Evolutionary conservation across 2,113 vertebrate species (phyloP).

Genomic region (Chelonoidis abingdonii): DNA sequence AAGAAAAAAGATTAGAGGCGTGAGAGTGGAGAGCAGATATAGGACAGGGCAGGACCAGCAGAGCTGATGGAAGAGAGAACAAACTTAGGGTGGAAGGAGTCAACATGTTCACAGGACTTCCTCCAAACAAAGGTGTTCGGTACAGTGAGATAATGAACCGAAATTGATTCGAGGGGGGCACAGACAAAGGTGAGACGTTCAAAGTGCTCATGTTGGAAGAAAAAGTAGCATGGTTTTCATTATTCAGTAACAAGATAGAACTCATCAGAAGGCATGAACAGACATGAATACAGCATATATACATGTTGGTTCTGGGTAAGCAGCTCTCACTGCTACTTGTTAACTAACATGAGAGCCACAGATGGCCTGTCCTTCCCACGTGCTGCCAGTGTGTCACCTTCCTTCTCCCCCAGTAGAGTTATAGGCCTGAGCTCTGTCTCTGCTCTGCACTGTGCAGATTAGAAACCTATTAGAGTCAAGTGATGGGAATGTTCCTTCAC

Average conservation of each 20-base stretch:
- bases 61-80: not conserved
- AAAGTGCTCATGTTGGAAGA: slow-evolving; percentile 25
- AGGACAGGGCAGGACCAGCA: not conserved
- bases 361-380: too few species aligned
- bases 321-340: not conserved
- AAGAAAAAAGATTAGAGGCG: not conserved
- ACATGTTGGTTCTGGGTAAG: not conserved
- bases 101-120: not conserved
- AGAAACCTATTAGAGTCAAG: not conserved
- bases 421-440: not conserved
- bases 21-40: not conserved
- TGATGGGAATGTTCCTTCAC: not conserved
- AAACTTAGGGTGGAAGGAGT: not conserved
- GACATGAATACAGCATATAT: not conserved
- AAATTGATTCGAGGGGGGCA: not conserved
- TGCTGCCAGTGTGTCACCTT: not conserved
- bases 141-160: not conserved
- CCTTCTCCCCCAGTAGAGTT: not conserved
- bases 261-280: slow-evolving; percentile 1
- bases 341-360: not conserved
- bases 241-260: slow-evolving; percentile 21
- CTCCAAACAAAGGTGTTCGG: not conserved
- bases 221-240: not conserved
- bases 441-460: not conserved
- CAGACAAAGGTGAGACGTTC: not conserved